A percentile compares a stretch with the other conserved stretches of the same genome.
phyloP scores from a whole-genome alignment of 30 jellyfish, hydroid and myxozoan species.

The Nemopilema nomurai region DNA sequence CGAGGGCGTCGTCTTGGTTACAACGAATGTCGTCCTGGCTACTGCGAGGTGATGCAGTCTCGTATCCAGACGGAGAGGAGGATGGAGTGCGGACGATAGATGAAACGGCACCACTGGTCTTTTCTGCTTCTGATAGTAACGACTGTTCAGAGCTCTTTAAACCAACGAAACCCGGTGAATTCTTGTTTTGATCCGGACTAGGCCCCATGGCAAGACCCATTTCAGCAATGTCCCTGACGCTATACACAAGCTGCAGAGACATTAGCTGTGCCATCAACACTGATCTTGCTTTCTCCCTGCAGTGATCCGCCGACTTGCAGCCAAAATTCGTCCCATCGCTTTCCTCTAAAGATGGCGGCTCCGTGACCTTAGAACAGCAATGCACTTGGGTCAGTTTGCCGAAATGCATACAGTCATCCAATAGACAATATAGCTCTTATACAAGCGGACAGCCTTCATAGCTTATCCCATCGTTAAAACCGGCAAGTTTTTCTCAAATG shows the following conservation, averaged over 20 bases:
- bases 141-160: conserved; percentile 9
- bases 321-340: background rate
- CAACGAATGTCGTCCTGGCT: conserved; percentile 13
- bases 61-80: conserved; percentile 71
- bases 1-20: background rate
- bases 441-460: too few relatives aligned
- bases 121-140: conserved; percentile 2
- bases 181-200: conserved; percentile 5
- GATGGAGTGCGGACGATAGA: conserved; percentile 12
- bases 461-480: too few relatives aligned
- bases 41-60: conserved; percentile 46
- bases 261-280: conserved; percentile 72
- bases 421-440: too few relatives aligned
- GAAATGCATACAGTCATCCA: too few relatives aligned
- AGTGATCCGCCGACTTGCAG: background rate
- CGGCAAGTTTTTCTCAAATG: too few relatives aligned
- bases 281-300: conserved; percentile 34
- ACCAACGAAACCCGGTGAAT: background rate
- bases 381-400: too few relatives aligned
- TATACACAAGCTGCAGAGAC: conserved; percentile 71
- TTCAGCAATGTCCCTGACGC: conserved; percentile 30
- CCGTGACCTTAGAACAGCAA: background rate
- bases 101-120: background rate
- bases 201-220: background rate
- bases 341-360: background rate